Base-by-base conservation (phyloP, 2,797 vertebrate genomes). In the Clarias laeviceps region DNA sequence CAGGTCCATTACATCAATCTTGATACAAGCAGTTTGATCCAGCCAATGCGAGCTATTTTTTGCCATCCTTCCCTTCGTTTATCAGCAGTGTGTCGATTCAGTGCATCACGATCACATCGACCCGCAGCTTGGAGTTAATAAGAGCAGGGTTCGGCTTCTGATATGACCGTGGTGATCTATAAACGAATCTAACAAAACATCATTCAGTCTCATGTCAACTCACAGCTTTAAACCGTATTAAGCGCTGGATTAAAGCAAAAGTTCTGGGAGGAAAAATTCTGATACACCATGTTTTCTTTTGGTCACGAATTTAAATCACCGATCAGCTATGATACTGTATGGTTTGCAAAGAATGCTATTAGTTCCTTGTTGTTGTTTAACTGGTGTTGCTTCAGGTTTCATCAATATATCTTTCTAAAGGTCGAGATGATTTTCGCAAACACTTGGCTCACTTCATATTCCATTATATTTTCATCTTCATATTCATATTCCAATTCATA, bases 1-100 rank as follows among this genome's bases (percentile, higher is more conserved):
- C 93, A 94, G 94, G 93, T 94, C 94, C 93, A 95, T 95, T 94
- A 94, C 91, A 92, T 89, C 89, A 86, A 88, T 92, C 92, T 91
- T 89, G 84, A 90, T 90, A 90, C 91, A 87, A 91, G 89, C 69
- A 18, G 87, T 90, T 90, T 90, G 90, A 93, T 93, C 92, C 91
- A 92, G 91, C 91, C 92, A 91, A 91, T 89, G 89, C 70, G 27
- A 64, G 85, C 87, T 91, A 86, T 87, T 84, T 62, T 62, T 62
- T 11, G 59, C 37, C 77, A 14, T 69, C 82, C 56, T 76, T 62
- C 83, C 81, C 66, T 50, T 77, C 77, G 34, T 85, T 85, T 69
- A 87, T 89, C 91, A 93, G 88, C 87, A 91, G 68, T 24, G 54
- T 34, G 61, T 82, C 77, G 20, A 24, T 77, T 82, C 82, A 84